Evolutionary conservation across 2,113 vertebrate species (phyloP).

Genomic region (Mustela lutreola): DNA sequence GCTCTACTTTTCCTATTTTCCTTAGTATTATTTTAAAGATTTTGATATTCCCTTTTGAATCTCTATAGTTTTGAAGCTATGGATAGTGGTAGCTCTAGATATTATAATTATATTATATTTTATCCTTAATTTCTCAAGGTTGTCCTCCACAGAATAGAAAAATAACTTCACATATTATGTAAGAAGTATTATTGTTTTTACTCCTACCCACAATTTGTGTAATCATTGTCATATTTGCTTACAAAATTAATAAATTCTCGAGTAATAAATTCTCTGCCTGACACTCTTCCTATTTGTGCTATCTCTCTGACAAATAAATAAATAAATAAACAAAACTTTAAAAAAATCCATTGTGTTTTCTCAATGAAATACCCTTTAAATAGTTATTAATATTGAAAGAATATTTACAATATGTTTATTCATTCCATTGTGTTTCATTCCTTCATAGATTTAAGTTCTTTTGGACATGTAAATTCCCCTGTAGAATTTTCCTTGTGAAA

Average conservation of each 20-base stretch:
- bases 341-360: background rate
- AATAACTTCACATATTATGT: background rate
- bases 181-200: background rate
- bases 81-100: background rate
- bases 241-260: background rate
- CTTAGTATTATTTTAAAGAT: background rate
- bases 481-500: background rate
- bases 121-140: background rate
- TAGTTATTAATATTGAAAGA: too few relatives aligned
- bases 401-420: background rate
- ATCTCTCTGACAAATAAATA: too few relatives aligned
- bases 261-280: too few relatives aligned
- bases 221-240: background rate
- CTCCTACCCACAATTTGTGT: accelerated
- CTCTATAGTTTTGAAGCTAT: background rate
- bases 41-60: background rate
- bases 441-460: background rate
- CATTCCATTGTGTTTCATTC: background rate
- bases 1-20: background rate
- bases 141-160: background rate
- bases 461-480: background rate
- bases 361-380: background rate
- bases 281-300: too few relatives aligned
- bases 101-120: background rate
- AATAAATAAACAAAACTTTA: too few relatives aligned